phyloP scores from a whole-genome alignment of 2,797 vertebrate species.

The Urocyon cinereoargenteus region DNA sequence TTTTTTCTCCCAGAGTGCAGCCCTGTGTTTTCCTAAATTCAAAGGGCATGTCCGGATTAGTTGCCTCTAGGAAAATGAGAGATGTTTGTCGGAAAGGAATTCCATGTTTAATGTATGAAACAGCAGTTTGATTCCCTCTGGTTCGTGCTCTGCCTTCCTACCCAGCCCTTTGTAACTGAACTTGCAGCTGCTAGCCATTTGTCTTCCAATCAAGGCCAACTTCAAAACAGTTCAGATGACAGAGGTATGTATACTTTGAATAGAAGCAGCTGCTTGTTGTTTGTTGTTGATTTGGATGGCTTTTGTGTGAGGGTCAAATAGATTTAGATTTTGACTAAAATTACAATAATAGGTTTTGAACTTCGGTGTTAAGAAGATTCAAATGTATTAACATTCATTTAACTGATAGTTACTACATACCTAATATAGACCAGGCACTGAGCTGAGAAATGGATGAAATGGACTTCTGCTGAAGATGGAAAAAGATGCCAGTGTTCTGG shows the following conservation, averaged over 20 bases:
- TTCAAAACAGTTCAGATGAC: conserved; percentile 72
- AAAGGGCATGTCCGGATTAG: conserved; percentile 55
- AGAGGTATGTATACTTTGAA: conserved; percentile 35
- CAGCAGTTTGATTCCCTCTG: conserved; percentile 45
- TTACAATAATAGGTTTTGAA: conserved; percentile 48
- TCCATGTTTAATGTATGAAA: conserved; percentile 64
- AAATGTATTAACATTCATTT: conserved; percentile 22
- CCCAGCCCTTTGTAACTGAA: conserved; percentile 68
- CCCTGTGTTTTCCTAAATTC: conserved; percentile 42
- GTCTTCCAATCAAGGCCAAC: conserved; percentile 68
- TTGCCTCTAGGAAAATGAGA: conserved; percentile 65
- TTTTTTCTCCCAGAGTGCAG: conserved; percentile 50
- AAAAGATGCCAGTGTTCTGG: not conserved
- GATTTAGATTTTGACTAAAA: conserved; percentile 62
- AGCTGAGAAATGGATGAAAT: conserved; percentile 10
- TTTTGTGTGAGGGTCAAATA: conserved; percentile 61
- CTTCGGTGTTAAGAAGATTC: conserved; percentile 41
- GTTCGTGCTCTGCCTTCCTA: conserved; percentile 59
- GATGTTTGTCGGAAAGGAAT: conserved; percentile 71
- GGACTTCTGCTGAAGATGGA: conserved; percentile 35
- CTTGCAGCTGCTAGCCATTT: conserved; percentile 79
- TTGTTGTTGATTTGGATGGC: conserved; percentile 49
- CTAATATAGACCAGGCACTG: not conserved
- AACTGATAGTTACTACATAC: not conserved
- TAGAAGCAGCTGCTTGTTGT: conserved; percentile 62